These are phyloP conservation scores for Platypus cylindrus DNA, from an alignment of 2,888 invertebrate species.

Conservation along the genomic window DNA sequence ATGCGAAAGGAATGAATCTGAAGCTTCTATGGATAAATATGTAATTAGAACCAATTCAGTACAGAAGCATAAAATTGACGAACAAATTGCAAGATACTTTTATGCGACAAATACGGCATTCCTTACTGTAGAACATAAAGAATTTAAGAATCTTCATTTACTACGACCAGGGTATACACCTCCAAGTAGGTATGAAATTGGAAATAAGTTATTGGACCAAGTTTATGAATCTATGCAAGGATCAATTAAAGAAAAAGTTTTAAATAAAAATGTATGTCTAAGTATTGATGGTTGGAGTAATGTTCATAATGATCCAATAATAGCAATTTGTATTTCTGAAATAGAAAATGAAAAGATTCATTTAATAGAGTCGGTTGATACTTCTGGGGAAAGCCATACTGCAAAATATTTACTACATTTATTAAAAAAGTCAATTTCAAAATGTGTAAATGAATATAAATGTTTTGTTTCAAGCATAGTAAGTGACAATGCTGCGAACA, in stretches of 20 bases:
- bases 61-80: conserved; percentile 6
- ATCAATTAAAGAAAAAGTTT: conserved; percentile 1
- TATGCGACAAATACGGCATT: conserved; percentile 11
- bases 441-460: conserved; percentile 4
- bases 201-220: conserved; percentile 8
- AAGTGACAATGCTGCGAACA: conserved; percentile 5
- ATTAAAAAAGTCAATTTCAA: conserved; percentile 3
- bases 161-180: conserved; percentile 15
- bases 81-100: conserved; percentile 10
- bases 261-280: conserved; percentile 4
- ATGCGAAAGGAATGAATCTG: too few species aligned
- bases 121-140: conserved; percentile 6
- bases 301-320: conserved; percentile 14
- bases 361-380: conserved; percentile 14
- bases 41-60: conserved; percentile 1
- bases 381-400: conserved; percentile 11
- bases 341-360: conserved; percentile 3
- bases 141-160: conserved; percentile 10
- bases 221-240: conserved; percentile 6
- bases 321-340: conserved; percentile 8
- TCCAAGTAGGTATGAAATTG: conserved; percentile 9
- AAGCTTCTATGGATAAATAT: too few species aligned
- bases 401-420: conserved; percentile 9
- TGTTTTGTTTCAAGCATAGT: conserved; percentile 4
- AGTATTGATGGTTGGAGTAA: conserved; percentile 16